phyloP scores from a whole-genome alignment of 2,888 invertebrate genomes.

The Empis stercorea region DNA sequence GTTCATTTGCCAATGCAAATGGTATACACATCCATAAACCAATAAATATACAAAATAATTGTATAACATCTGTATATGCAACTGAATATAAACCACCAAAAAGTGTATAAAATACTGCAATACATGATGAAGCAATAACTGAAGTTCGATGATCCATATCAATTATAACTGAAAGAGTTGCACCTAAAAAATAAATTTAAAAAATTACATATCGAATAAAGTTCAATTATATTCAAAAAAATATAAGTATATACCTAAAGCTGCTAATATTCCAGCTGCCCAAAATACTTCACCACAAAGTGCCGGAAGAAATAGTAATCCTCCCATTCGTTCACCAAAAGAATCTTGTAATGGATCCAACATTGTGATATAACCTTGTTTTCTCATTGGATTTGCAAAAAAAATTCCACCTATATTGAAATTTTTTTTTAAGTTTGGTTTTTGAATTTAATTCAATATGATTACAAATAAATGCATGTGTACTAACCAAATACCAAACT shows the following conservation, averaged over 20 bases:
- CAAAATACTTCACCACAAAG: slow-evolving; percentile 97
- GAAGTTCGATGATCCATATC: slow-evolving; percentile 88
- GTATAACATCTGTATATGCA: slow-evolving; percentile 97
- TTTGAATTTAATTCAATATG: too few relatives aligned
- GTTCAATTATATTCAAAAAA: too few relatives aligned
- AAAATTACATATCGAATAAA: too few relatives aligned
- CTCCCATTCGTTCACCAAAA: slow-evolving; percentile 96
- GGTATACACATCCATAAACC: slow-evolving; percentile 98
- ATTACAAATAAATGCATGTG: too few relatives aligned
- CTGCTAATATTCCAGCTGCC: slow-evolving; percentile 96
- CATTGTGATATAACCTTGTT: slow-evolving; percentile 97
- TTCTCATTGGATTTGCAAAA: slow-evolving; percentile 96
- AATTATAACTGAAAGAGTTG: slow-evolving; percentile 92
- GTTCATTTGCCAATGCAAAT: slow-evolving; percentile 81
- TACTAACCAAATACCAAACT: slow-evolving; percentile 82
- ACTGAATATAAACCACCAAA: slow-evolving; percentile 97
- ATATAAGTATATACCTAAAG: slow-evolving; percentile 76
- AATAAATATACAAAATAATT: slow-evolving; percentile 94
- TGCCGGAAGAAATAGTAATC: slow-evolving; percentile 88
- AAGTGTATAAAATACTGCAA: slow-evolving; percentile 94
- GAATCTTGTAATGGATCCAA: slow-evolving; percentile 93
- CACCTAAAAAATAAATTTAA: slow-evolving; percentile 47
- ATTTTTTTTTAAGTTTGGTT: too few relatives aligned
- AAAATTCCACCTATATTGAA: slow-evolving; percentile 76
- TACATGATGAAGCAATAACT: slow-evolving; percentile 88